Evolutionary conservation across 1,140 invertebrate species (phyloP), one percentile per base, ranked within the genome.

Genomic region (Drosophila athabasca): DNA sequence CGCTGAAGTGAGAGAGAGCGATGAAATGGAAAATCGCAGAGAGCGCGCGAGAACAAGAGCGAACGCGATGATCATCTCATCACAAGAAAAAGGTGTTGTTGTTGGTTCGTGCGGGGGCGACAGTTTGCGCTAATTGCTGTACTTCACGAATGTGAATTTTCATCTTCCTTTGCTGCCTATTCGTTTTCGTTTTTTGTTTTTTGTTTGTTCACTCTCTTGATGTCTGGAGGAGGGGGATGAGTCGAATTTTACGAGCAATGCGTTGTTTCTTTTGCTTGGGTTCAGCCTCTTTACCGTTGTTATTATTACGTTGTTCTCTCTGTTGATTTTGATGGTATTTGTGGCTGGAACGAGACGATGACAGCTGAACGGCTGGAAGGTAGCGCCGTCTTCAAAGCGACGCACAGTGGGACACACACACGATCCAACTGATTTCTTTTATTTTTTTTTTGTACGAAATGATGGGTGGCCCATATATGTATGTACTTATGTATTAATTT

Each of bases 211-310:
- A 19, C 17, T 50, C 49, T 60, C 49, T 57, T 39, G 45, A 26
- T 19, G 35, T n/a, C 9, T 29, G 24, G 31, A 2, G 31, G 9
- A 8, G 15, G 26, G 45, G 26, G 51, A 46, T 50, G 51, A 53
- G 53, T 39, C 35, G 35, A 39, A 39, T 74, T 78, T 74, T 68
- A 77, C 51, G 69, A 61, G 53, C 31, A 39, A 39, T 39, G 35
- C 50, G 50, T 50, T 77, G 68, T 64, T 77, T 72, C 46, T 71
- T 80, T 87, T 87, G 69, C 87, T 85, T 85, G 68, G 74, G 82
- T 81, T 85, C 35, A 87, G 81, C 49, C 82, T 85, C 81, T 81
- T 85, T 81, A 87, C 74, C 65, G 82, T 76, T 85, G 78, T 85
- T 85, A 78, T 85, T 82, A 85, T 85, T 85, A 74, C 78, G 77